Conservation (phyloP, 1,140 invertebrate genomes). For the Solenopsis fugax region DNA sequence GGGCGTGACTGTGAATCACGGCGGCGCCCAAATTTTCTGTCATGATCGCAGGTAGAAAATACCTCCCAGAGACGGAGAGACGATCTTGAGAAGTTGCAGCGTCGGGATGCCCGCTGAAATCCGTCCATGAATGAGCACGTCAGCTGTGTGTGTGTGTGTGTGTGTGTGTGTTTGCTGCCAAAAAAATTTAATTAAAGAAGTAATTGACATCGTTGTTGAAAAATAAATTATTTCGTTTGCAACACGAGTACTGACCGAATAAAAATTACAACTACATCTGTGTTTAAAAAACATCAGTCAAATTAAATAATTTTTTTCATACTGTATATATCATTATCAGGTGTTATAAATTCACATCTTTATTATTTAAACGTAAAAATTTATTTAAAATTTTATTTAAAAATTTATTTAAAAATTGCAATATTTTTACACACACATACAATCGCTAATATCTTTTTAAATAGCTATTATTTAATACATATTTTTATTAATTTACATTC, state of each 20-base stretch:
- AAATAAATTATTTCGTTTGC: neutral
- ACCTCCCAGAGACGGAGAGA: neutral
- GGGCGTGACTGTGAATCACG: conserved; percentile 59
- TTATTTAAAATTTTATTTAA: too few species aligned
- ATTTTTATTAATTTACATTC: neutral
- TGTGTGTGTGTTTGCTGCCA: neutral
- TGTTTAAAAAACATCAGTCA: too few species aligned
- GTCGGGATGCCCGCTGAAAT: neutral
- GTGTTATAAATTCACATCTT: too few species aligned
- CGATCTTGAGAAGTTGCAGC: neutral
- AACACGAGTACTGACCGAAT: neutral
- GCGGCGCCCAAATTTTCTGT: conserved; percentile 65
- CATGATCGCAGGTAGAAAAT: conserved; percentile 14
- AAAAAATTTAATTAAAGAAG: neutral
- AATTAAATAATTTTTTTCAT: too few species aligned
- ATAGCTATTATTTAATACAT: too few species aligned
- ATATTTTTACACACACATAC: too few species aligned
- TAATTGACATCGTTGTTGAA: neutral
- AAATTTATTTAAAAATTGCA: too few species aligned
- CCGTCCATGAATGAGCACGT: conserved; percentile 13
- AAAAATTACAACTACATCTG: neutral
- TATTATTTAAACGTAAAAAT: too few species aligned
- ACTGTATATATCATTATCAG: too few species aligned
- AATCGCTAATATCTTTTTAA: too few species aligned
- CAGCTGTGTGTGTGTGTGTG: too few species aligned